These are phyloP conservation scores for Saccopteryx bilineata DNA, from an alignment of 2,113 vertebrate genomes.

Conservation along the genomic window DNA sequence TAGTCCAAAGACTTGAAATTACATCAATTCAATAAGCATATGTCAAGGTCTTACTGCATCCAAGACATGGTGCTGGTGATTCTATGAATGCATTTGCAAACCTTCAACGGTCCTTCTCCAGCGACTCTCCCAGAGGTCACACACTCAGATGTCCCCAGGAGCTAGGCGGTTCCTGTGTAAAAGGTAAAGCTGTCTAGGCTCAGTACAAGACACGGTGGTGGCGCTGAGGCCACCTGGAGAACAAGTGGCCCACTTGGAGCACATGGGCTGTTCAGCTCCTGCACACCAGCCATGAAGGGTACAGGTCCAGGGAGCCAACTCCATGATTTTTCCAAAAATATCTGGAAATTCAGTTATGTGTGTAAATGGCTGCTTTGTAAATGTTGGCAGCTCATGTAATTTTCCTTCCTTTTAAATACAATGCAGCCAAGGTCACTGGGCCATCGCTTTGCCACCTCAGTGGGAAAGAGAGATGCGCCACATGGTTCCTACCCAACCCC, in stretches of 20 bases:
- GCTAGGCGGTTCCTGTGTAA: not conserved
- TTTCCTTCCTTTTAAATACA: conserved; percentile 49
- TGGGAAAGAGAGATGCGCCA: not conserved
- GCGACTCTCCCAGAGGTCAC: not conserved
- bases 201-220: not conserved
- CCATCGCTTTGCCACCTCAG: not conserved
- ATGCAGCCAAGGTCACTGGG: not conserved
- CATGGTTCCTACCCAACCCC: not conserved
- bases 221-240: not conserved
- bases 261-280: not conserved
- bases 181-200: not conserved
- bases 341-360: conserved; percentile 4
- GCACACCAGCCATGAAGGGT: accelerated
- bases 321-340: not conserved
- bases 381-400: not conserved
- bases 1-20: conserved; percentile 24
- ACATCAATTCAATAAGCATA: not conserved
- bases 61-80: not conserved
- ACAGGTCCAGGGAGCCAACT: not conserved
- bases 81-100: not conserved
- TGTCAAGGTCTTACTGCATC: not conserved
- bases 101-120: not conserved
- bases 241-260: not conserved
- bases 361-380: not conserved
- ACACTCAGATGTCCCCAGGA: not conserved